Evolutionary conservation across 2,888 invertebrate genomes (phyloP), one percentile per base, ranked within the genome.

Genomic region (Drosophila neonasuta): DNA sequence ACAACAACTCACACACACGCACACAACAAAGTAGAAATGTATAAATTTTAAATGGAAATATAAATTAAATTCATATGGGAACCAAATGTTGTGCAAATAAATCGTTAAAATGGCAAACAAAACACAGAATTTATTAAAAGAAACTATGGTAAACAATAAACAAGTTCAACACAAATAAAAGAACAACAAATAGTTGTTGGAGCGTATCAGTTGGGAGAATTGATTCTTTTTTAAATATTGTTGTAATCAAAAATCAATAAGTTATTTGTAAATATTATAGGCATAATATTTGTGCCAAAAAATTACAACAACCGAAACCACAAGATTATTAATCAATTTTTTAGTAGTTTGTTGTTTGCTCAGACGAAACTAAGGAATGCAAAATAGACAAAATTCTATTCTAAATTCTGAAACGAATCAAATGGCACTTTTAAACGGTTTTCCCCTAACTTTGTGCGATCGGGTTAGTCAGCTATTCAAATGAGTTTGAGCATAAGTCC

Each of bases 11-110:
- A 57, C 54, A 69, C 44, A 62, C 36, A 59, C 52, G 39, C 68
- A 34, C 49, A 65, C 44, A 71, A 58, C 54, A 74, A 67, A 55
- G 64, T 56, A 76, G 55, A 74, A 70, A 68, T 84, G 74, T 76
- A 74, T 80, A 78, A 86, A 84, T 78, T 86, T 79, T 45, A 84
- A 71, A 79, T 84, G 81, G 79, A 82, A 81, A 68, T 81, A 86
- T 86, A 82, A 86, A 82, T 82, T 84, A 85, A 81, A 81, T 79
- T 86, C 87, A 82, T 84, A 81, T 82, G 82, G 81, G 77, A 72
- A 79, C 85, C 82, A 82, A 82, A 86, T 82, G 82, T 86, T 82
- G 82, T 61, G 74, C 76, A 84, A 84, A 86, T 86, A 82, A 82
- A 82, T 86, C 81, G 81, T 77, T 65, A 66, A 86, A 83, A 80